Percentiles rank a stretch among this genome's conserved stretches.
phyloP scores from a whole-genome alignment of 92 coral and sea anemone species.

The Paragorgia papillata region DNA sequence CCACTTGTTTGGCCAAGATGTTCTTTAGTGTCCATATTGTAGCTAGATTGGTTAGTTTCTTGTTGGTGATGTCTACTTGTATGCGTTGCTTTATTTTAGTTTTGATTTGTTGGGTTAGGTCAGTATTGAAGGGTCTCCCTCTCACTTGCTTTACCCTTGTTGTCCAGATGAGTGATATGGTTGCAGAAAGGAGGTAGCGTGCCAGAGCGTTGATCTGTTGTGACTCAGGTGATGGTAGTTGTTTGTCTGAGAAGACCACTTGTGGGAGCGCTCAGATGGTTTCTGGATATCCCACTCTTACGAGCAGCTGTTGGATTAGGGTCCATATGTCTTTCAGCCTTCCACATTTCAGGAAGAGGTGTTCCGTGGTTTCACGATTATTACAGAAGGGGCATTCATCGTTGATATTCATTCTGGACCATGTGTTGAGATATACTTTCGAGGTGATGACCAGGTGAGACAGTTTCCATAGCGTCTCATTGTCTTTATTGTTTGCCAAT shows the following conservation, averaged over 20 bases:
- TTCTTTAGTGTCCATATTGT: too few relatives aligned
- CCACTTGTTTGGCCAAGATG: too few relatives aligned
- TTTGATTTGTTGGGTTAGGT: too few relatives aligned
- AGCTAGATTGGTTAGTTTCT: too few relatives aligned
- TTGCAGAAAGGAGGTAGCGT: too few relatives aligned
- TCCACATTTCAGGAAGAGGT: slow-evolving; percentile 14
- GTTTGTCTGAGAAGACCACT: too few relatives aligned
- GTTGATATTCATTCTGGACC: slow-evolving; percentile 5
- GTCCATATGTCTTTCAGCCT: slow-evolving; percentile 11
- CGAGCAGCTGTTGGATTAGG: neutral
- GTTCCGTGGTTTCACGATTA: slow-evolving; percentile 25
- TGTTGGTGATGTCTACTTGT: too few relatives aligned
- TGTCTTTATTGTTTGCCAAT: neutral
- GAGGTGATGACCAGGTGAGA: slow-evolving; percentile 29
- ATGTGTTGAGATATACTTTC: neutral
- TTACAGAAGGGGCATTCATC: slow-evolving; percentile 24
- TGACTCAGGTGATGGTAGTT: too few relatives aligned
- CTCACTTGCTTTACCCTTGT: neutral
- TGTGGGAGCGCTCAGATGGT: too few relatives aligned
- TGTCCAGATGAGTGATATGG: neutral
- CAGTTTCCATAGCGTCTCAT: neutral
- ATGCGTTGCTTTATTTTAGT: too few relatives aligned
- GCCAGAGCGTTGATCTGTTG: too few relatives aligned
- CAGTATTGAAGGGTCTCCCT: too few relatives aligned
- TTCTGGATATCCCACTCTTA: neutral